These are phyloP conservation scores for Matsumurasca onukii DNA, from an alignment of 1,140 invertebrate genomes.

Conservation along the genomic window DNA sequence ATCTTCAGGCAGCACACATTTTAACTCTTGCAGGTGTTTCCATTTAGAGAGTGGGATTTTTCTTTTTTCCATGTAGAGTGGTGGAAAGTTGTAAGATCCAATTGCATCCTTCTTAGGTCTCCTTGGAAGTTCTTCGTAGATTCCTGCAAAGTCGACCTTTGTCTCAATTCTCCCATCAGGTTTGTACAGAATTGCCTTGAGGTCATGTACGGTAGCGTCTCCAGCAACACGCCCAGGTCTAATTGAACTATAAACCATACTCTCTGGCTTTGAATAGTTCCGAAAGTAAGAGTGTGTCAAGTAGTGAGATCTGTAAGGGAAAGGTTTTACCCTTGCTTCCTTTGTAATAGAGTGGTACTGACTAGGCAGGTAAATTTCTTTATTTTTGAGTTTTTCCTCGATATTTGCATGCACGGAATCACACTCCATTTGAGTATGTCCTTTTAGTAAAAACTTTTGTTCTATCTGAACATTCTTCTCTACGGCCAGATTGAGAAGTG, in stretches of 20 bases:
- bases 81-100: too few relatives aligned
- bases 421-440: constrained; percentile 52
- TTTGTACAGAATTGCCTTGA: constrained; percentile 25
- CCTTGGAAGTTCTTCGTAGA: constrained; percentile 24
- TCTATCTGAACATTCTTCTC: constrained; percentile 43
- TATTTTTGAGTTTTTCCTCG: constrained; percentile 44
- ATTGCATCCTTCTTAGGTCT: constrained; percentile 11
- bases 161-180: constrained; percentile 17
- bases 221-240: constrained; percentile 25
- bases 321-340: background rate
- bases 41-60: too few relatives aligned
- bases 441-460: constrained; percentile 49
- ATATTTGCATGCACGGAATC: too few relatives aligned
- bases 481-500: constrained; percentile 41
- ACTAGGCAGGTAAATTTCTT: constrained; percentile 39
- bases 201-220: constrained; percentile 31
- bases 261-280: too few relatives aligned
- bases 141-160: constrained; percentile 16
- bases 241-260: constrained; percentile 28
- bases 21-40: constrained; percentile 27
- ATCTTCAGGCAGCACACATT: constrained; percentile 24
- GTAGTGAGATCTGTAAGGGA: constrained; percentile 7
- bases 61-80: too few relatives aligned
- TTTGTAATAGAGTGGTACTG: constrained; percentile 32
- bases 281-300: constrained; percentile 12